phyloP scores from a whole-genome alignment of 64 coral and sea anemone species.

The Pocillopora damicornis region DNA sequence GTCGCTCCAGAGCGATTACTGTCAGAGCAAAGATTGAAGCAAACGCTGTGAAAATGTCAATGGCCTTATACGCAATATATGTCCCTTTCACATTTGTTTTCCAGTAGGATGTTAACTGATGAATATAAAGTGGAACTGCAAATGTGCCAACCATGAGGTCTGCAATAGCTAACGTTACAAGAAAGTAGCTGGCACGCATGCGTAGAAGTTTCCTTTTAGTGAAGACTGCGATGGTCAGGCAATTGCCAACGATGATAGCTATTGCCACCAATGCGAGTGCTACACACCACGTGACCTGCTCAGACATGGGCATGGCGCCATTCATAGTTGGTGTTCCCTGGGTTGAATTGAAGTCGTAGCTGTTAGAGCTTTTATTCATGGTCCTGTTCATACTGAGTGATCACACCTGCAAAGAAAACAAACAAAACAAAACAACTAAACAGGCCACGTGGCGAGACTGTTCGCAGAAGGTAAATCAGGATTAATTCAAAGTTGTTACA shows the following conservation, averaged over 20 bases:
- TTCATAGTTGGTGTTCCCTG: background rate
- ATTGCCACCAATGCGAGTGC: slow-evolving; percentile 53
- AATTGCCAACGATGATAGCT: slow-evolving; percentile 65
- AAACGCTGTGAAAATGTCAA: slow-evolving; percentile 84
- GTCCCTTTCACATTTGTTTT: slow-evolving; percentile 1
- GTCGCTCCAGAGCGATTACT: slow-evolving; percentile 64
- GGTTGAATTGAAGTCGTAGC: background rate
- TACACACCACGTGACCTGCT: slow-evolving; percentile 52
- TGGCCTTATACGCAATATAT: slow-evolving; percentile 41
- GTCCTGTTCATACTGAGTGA: background rate
- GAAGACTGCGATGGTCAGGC: slow-evolving; percentile 75
- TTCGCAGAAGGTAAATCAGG: no score
- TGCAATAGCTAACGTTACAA: slow-evolving; percentile 62
- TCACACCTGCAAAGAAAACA: background rate
- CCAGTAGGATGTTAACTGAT: slow-evolving; percentile 72
- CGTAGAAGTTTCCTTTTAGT: slow-evolving; percentile 57
- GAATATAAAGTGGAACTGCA: slow-evolving; percentile 68
- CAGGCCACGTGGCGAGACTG: no score
- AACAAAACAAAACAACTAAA: background rate
- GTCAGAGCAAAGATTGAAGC: slow-evolving; percentile 82
- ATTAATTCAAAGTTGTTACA: no score
- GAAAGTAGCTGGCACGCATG: slow-evolving; percentile 74
- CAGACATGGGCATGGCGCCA: background rate
- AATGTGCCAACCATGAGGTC: slow-evolving; percentile 73
- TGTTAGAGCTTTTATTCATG: background rate